Conservation (phyloP, 2,113 vertebrate genomes). For the Vulpes vulpes region DNA sequence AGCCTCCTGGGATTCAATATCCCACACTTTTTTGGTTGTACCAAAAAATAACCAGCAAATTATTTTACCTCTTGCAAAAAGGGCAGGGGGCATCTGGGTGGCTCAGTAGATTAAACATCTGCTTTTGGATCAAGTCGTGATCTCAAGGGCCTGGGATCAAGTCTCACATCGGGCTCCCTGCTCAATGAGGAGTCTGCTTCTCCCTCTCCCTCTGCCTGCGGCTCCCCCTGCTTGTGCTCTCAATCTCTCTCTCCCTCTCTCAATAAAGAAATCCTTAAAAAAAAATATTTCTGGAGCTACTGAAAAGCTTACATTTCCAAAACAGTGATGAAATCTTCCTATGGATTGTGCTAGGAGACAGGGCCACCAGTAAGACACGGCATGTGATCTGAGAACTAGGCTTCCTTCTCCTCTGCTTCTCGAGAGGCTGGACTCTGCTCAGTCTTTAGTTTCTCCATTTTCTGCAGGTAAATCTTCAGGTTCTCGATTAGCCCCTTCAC, state of each 20-base stretch:
- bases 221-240: neutral
- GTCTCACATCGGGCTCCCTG: neutral
- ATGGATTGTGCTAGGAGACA: fast-evolving
- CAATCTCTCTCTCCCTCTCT: neutral
- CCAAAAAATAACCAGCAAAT: neutral
- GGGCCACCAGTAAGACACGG: fast-evolving
- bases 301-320: neutral
- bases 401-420: neutral
- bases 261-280: neutral
- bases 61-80: neutral
- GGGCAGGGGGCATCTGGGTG: too few species aligned
- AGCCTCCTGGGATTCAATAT: neutral
- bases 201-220: neutral
- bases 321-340: too few species aligned
- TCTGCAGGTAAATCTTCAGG: neutral
- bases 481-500: neutral
- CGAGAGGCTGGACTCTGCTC: neutral
- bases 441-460: neutral
- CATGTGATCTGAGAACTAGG: fast-evolving
- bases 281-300: neutral
- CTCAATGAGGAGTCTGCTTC: neutral
- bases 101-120: too few species aligned
- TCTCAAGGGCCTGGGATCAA: too few species aligned
- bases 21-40: neutral
- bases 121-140: too few species aligned